phyloP scores from a whole-genome alignment of 1,140 invertebrate genomes.

The Drosophila melanogaster region DNA sequence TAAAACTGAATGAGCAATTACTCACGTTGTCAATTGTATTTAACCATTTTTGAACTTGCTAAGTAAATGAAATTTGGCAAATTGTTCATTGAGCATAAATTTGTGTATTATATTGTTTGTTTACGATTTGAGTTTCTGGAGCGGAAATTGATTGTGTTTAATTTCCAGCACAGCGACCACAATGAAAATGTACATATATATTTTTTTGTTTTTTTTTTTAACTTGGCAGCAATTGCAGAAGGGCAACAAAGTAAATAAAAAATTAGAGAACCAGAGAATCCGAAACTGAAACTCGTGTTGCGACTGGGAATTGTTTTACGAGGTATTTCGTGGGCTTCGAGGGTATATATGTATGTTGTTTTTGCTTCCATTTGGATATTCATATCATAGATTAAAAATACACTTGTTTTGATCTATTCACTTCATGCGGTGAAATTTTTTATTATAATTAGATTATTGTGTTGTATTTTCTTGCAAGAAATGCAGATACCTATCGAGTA shows the following conservation, averaged over 20 bases:
- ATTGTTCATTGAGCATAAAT: conserved; percentile 40
- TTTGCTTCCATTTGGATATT: not conserved
- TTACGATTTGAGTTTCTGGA: conserved; percentile 64
- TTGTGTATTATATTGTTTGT: conserved; percentile 53
- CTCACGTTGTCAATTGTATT: conserved; percentile 23
- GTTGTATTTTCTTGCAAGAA: too few relatives aligned
- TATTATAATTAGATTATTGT: too few relatives aligned
- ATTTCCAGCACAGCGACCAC: conserved; percentile 73
- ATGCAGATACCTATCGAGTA: too few relatives aligned
- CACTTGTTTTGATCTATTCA: too few relatives aligned
- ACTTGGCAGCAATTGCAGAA: conserved; percentile 33
- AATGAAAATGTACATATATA: conserved; percentile 18
- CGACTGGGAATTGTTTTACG: conserved; percentile 28
- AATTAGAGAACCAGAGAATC: conserved; percentile 30
- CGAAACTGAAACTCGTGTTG: conserved; percentile 46
- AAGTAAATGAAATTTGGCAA: conserved; percentile 54
- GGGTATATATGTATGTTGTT: conserved; percentile 16
- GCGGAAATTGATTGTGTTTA: conserved; percentile 83
- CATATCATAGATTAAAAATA: not conserved
- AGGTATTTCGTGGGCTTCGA: not conserved
- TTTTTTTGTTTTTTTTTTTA: conserved; percentile 26
- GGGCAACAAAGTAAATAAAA: conserved; percentile 54
- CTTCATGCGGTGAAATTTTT: too few relatives aligned
- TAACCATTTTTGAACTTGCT: conserved; percentile 38
- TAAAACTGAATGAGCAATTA: conserved; percentile 41